Evolutionary conservation across 2,888 invertebrate genomes (phyloP).

Genomic region (Rhaphigaster nebulosa): DNA sequence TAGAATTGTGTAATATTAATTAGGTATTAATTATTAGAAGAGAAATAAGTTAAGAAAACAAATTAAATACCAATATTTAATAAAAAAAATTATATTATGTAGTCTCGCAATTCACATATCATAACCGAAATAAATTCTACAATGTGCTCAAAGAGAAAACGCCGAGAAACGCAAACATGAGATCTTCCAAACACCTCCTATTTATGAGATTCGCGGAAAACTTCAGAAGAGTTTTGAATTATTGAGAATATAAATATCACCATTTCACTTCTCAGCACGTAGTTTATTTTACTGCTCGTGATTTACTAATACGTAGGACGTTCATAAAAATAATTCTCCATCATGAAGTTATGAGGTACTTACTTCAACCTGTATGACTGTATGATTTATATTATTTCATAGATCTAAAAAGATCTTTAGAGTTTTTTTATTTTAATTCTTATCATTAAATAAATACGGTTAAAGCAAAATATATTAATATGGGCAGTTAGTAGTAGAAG

Average conservation of each 20-base stretch:
- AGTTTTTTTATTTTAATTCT: too few relatives aligned
- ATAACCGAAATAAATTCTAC: background rate
- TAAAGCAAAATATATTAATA: too few relatives aligned
- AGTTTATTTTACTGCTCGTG: background rate
- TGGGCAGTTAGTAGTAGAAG: too few relatives aligned
- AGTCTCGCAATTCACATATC: too few relatives aligned
- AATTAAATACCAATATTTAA: background rate
- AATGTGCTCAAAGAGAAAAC: background rate
- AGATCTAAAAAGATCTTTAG: too few relatives aligned
- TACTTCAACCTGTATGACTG: too few relatives aligned
- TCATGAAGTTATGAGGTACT: background rate
- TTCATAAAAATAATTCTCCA: background rate
- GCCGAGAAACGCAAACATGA: background rate
- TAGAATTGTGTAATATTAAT: too few relatives aligned
- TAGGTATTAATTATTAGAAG: background rate
- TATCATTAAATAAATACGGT: too few relatives aligned
- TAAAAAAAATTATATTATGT: background rate
- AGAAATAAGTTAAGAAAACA: background rate
- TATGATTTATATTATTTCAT: too few relatives aligned
- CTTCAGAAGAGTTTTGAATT: constrained; percentile 44
- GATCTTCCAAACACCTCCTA: background rate
- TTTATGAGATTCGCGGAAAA: constrained; percentile 20
- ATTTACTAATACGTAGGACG: background rate
- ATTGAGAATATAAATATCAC: background rate
- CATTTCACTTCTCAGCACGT: background rate